These are phyloP conservation scores for Nothoprocta perdicaria DNA, from an alignment of 2,113 vertebrate species.

Conservation along the genomic window DNA sequence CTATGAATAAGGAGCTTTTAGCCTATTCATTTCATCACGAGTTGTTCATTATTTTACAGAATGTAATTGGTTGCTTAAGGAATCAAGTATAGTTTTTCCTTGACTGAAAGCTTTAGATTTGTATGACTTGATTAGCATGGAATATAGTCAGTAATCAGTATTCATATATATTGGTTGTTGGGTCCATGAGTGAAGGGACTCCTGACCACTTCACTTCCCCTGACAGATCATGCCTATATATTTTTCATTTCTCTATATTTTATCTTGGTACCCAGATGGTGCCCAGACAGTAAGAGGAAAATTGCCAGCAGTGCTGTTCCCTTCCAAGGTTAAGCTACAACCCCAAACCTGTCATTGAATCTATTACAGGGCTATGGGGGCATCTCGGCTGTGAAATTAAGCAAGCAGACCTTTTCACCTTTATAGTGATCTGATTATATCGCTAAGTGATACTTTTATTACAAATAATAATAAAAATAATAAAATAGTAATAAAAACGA, in stretches of 20 bases:
- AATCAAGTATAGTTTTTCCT: not conserved
- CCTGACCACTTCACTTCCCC: not conserved
- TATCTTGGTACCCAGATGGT: not conserved
- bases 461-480: too few relatives aligned
- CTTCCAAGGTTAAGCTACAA: not conserved
- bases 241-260: not conserved
- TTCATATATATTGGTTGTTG: not conserved
- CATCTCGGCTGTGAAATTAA: not conserved
- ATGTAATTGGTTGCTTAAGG: not conserved
- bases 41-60: not conserved
- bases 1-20: conserved; percentile 24
- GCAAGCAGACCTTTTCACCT: not conserved
- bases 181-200: not conserved
- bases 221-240: not conserved
- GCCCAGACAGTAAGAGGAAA: not conserved
- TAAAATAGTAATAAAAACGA: too few relatives aligned
- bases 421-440: not conserved
- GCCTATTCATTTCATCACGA: not conserved
- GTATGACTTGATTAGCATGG: not conserved
- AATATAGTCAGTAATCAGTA: not conserved
- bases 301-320: not conserved
- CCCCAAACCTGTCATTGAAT: not conserved
- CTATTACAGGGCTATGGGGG: not conserved
- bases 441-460: not conserved
- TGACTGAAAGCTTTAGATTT: not conserved